Evolutionary conservation across 1,140 invertebrate species (phyloP).

Genomic region (Tribolium castaneum): DNA sequence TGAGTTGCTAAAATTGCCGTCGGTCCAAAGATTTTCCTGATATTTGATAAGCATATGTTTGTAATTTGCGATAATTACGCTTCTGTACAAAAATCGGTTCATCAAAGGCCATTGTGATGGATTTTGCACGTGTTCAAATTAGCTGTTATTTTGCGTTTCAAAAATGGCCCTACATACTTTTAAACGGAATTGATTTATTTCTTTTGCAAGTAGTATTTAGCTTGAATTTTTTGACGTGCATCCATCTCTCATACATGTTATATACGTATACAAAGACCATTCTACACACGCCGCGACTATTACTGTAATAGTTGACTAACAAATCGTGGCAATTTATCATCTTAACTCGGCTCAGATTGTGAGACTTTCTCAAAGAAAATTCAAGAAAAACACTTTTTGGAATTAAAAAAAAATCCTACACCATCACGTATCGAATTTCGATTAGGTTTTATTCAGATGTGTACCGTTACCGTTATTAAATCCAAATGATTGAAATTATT

Average conservation of each 20-base stretch:
- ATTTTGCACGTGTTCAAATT: no score
- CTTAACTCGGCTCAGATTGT: not conserved
- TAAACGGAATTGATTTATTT: not conserved
- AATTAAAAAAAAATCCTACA: not conserved
- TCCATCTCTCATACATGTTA: not conserved
- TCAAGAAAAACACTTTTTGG: not conserved
- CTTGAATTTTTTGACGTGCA: not conserved
- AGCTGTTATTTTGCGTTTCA: no score
- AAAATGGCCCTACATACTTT: no score
- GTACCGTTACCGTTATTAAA: conserved; percentile 29
- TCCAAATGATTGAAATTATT: conserved; percentile 22
- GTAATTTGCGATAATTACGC: no score
- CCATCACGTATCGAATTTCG: conserved; percentile 12
- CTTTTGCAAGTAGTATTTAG: not conserved
- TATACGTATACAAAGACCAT: not conserved
- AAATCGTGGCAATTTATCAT: not conserved
- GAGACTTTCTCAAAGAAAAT: not conserved
- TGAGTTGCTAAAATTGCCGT: no score
- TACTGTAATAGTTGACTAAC: not conserved
- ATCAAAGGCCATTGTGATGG: no score
- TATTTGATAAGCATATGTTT: no score
- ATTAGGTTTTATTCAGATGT: conserved; percentile 27
- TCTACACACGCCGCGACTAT: not conserved
- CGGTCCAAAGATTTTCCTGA: no score
- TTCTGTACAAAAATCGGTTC: no score